phyloP scores from a whole-genome alignment of 2,113 vertebrate species.

The Phyllostomus discolor region DNA sequence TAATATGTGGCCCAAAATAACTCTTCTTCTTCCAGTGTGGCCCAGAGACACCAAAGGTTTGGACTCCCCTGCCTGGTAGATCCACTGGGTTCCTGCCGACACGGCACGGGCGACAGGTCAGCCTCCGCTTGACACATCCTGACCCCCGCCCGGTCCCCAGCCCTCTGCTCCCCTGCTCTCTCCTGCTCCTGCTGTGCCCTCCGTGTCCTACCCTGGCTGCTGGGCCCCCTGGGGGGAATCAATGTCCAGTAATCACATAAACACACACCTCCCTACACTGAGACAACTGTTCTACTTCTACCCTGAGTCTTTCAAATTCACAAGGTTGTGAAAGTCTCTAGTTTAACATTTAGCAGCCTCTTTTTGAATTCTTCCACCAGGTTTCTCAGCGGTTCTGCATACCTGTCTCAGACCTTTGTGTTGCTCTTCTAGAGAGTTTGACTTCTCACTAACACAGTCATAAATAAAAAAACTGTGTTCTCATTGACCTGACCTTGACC shows the following conservation, averaged over 20 bases:
- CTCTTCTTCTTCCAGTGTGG: no score
- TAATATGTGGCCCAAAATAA: no score
- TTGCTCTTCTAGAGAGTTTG: rapidly evolving
- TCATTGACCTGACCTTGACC: neutral
- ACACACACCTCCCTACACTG: neutral
- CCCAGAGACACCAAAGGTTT: no score
- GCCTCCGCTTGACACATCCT: neutral
- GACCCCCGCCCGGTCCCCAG: neutral
- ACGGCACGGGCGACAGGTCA: no score
- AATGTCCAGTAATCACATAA: neutral
- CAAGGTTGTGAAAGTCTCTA: rapidly evolving
- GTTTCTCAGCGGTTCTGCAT: neutral
- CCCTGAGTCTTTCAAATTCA: neutral
- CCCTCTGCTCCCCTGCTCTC: neutral
- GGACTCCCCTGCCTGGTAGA: no score
- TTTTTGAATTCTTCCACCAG: neutral
- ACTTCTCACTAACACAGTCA: no score
- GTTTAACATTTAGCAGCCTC: neutral
- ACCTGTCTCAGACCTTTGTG: neutral
- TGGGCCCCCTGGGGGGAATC: neutral
- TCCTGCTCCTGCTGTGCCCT: neutral
- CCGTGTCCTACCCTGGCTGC: neutral
- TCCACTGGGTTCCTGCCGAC: no score
- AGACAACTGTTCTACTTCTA: neutral
- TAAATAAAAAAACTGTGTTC: neutral